phyloP scores from a whole-genome alignment of 2,797 vertebrate genomes.

The Falco concolor region DNA sequence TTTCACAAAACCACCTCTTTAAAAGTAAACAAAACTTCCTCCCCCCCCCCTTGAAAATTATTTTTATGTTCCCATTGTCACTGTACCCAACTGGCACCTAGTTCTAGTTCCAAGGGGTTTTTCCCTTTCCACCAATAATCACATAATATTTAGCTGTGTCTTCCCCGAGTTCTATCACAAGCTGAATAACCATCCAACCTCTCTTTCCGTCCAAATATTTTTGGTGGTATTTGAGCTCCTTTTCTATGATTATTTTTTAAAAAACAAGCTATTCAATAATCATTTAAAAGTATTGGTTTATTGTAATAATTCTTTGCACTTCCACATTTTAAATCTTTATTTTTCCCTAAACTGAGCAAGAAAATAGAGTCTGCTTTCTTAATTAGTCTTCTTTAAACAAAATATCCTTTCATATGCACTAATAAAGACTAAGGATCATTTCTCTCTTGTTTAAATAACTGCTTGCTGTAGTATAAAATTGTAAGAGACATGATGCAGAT shows the following conservation, averaged over 20 bases:
- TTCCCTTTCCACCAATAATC: not conserved
- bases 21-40: constrained; percentile 64
- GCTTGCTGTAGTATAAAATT: constrained; percentile 82
- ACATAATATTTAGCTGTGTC: not conserved
- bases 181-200: not conserved
- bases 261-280: constrained; percentile 41
- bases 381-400: constrained; percentile 82
- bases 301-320: constrained; percentile 68
- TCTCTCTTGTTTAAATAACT: constrained; percentile 80
- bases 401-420: constrained; percentile 77
- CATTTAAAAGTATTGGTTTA: constrained; percentile 54
- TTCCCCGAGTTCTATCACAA: not conserved
- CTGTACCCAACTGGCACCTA: not conserved
- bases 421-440: constrained; percentile 80
- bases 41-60: not conserved
- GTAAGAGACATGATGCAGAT: constrained; percentile 80
- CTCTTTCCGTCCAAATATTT: constrained; percentile 20
- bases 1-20: constrained; percentile 28
- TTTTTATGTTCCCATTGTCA: constrained; percentile 8
- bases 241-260: not conserved
- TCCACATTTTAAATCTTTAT: constrained; percentile 71
- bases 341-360: constrained; percentile 67
- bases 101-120: not conserved
- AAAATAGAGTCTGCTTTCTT: constrained; percentile 77
- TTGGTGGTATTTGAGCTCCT: not conserved